Base-by-base conservation (phyloP, 1,140 invertebrate genomes). In the Helicorthomorpha holstii region DNA sequence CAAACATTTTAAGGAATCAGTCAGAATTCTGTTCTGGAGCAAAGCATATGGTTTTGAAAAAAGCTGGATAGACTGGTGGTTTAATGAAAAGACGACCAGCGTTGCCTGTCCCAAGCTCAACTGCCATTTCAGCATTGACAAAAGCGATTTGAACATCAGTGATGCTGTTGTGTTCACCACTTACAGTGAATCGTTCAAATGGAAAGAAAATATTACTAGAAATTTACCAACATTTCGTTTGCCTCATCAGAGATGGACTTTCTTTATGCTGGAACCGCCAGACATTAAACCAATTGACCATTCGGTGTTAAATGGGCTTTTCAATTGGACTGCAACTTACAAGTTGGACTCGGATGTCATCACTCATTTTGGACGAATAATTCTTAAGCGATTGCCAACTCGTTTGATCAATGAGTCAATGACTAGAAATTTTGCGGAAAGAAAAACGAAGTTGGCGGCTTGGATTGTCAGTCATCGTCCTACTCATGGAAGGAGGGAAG, bases 191-290 rank as follows among this genome's bases (percentile, higher is more conserved):
- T 62, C 64, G 22, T 49, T 54, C 3, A 34, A 34, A 7, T 34
- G 7, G 29, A 34, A 34, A 7, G 29, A 7, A 34, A 16, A 34
- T 16, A 34, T 34, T 34, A 7, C 29, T 7, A 49, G 64, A n/a
- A 22, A 60, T 29, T 27, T 66, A 24, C 74, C 74, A 3, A 38
- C 52, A 23, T n/a, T 49, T 0, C 61, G 73, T 34, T 59, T 58
- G 10, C 49, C 57, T 0, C 57, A 64, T 42, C 77, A 80, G 58
- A 67, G 72, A 21, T 80, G 77, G 77, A 68, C 78, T 0, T 78
- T 77, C 54, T 60, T 77, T 10, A 75, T 69, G 0, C 74, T 78
- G 53, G 77, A 80, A 63, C 75, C 73, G 25, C 75, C 77, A 0
- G 58, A 66, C 4, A 57, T 76, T 45, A 76, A 34, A 7, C 29